Evolutionary conservation across 2,888 invertebrate species (phyloP).

Genomic region (Scelioninae gen. 1): DNA sequence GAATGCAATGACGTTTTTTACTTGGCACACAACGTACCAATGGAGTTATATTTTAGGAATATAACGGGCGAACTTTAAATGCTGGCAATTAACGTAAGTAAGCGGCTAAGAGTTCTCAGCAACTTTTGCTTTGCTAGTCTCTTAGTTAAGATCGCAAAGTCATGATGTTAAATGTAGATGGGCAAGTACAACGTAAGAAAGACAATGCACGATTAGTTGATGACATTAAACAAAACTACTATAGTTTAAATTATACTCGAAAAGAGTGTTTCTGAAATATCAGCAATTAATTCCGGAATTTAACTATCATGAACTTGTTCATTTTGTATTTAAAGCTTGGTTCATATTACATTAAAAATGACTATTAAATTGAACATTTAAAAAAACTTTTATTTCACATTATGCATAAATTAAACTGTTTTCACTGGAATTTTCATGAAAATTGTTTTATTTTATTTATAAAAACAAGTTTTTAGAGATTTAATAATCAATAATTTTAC

Average conservation of each 20-base stretch:
- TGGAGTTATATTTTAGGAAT: constrained; percentile 61
- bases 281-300: background rate
- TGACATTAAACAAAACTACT: constrained; percentile 38
- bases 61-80: constrained; percentile 68
- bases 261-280: background rate
- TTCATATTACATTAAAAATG: background rate
- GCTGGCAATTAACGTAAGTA: constrained; percentile 68
- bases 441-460: no score
- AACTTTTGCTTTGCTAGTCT: constrained; percentile 64
- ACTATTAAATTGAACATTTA: no score
- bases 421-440: no score
- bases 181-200: constrained; percentile 34
- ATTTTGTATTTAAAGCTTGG: background rate
- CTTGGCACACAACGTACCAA: constrained; percentile 46
- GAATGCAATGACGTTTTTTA: constrained; percentile 45
- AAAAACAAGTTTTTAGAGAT: no score
- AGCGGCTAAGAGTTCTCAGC: constrained; percentile 61
- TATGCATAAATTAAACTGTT: no score
- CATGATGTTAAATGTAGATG: constrained; percentile 50
- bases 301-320: background rate
- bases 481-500: background rate
- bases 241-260: constrained; percentile 10
- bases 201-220: constrained; percentile 49
- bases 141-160: constrained; percentile 59
- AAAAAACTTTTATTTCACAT: no score